Base-by-base conservation (phyloP, 64 coral and sea anemone species). In the Acropora yongei region DNA sequence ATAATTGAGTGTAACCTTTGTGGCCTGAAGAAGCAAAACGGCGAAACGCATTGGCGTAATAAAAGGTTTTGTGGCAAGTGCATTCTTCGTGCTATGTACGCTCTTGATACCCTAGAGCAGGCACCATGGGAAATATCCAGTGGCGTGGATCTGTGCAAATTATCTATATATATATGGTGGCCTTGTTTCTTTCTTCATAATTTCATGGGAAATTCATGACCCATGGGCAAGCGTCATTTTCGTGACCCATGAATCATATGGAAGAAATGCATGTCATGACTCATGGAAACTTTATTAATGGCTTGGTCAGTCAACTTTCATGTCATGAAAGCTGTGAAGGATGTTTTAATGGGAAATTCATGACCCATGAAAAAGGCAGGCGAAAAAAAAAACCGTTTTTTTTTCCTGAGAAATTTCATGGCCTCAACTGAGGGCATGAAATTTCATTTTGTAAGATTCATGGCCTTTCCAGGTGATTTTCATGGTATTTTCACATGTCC, bases 401-500 rank as follows among this genome's bases (percentile, higher is more conserved):
- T 50, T 83, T 83, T 65, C 80, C 61, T 65, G 79, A 55, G 80
- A 83, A 83, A 83, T 83, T 83, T 55, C 55, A 60, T 30, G 50
- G 49, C 47, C 43, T 39, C 55, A 83, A 50, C 30, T 83, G 40
- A 83, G 17, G 57, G 1, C 80, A 83, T 83, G 80, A 83, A 83
- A 83, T 83, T 40, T 43, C 40, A 83, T 60, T 83, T 49, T 83
- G 58, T 55, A 17, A 49, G 8, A 50, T 61, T 83, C 80, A 83
- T 83, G 80, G 80, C 49, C 11, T 61, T 61, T 83, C 57, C 80
- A 83, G 19, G 60, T 51, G 44, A 65, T 83, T 83, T 83, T 83
- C 80, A 83, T 83, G 80, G 80, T 51, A 83, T 83, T 83, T 83
- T 83, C 80, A 83, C 18, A 40, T 60, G 43, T 60, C 30, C 47